A percentile compares a stretch with the other conserved stretches of the same genome.
phyloP scores from a whole-genome alignment of 1,140 invertebrate genomes.

The Caerostris darwini region DNA sequence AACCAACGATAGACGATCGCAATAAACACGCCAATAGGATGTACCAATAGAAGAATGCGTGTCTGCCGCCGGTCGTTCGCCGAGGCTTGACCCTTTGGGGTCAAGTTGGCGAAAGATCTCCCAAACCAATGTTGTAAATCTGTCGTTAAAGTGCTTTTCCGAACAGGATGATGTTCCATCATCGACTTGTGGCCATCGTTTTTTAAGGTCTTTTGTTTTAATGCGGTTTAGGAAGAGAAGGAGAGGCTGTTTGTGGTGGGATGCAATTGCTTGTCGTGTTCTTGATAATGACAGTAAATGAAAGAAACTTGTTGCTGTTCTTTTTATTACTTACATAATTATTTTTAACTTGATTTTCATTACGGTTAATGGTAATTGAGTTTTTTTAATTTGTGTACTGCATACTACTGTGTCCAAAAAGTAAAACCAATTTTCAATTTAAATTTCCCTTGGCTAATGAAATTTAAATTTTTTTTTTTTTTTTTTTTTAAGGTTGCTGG shows the following conservation, averaged over 20 bases:
- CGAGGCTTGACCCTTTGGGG: slow-evolving; percentile 41
- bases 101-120: slow-evolving; percentile 58
- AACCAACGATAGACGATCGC: neutral
- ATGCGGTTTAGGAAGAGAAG: neutral
- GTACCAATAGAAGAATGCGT: neutral
- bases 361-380: neutral
- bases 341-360: no score
- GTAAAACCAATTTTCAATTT: no score
- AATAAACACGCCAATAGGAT: neutral
- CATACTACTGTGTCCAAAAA: no score
- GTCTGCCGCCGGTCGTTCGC: slow-evolving; percentile 47
- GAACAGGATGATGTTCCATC: slow-evolving; percentile 18
- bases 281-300: neutral
- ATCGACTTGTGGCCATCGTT: neutral
- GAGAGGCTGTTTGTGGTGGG: neutral
- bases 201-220: slow-evolving; percentile 19
- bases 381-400: neutral
- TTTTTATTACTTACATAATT: neutral
- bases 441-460: no score
- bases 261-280: neutral
- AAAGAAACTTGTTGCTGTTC: neutral
- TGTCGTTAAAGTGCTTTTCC: slow-evolving; percentile 31
- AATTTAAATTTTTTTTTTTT: no score
- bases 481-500: no score
- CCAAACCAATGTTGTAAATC: slow-evolving; percentile 52